These are phyloP conservation scores for Myotis daubentonii DNA, from an alignment of 2,797 vertebrate genomes.

Conservation along the genomic window DNA sequence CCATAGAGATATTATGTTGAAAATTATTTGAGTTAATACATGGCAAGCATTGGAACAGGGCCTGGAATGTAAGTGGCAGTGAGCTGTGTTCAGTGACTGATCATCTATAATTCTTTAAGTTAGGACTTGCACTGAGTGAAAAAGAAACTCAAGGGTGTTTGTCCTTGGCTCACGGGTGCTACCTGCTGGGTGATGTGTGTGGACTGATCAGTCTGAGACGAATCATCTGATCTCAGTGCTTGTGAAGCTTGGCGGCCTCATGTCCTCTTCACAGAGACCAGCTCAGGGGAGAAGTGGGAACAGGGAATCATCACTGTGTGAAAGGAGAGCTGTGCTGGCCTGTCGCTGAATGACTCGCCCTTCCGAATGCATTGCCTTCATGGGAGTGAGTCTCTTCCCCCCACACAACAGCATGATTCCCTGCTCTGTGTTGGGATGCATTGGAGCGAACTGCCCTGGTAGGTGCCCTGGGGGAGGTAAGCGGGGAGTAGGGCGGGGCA, in stretches of 20 bases:
- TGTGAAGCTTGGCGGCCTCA: not conserved
- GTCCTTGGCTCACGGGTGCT: not conserved
- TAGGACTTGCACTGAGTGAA: not conserved
- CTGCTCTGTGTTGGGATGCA: not conserved
- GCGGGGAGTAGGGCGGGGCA: too few relatives aligned
- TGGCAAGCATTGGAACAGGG: not conserved
- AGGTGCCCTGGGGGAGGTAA: not conserved
- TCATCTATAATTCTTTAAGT: not conserved
- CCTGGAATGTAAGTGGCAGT: not conserved
- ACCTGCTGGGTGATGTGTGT: not conserved
- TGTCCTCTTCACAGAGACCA: not conserved
- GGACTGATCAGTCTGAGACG: not conserved
- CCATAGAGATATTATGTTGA: not conserved
- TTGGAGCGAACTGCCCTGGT: not conserved
- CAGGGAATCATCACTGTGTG: not conserved
- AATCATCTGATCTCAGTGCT: not conserved
- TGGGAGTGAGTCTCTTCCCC: not conserved
- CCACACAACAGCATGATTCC: not conserved
- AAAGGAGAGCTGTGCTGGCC: not conserved
- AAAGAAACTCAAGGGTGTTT: not conserved
- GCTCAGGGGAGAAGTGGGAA: not conserved
- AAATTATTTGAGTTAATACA: not conserved
- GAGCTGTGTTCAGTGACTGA: not conserved
- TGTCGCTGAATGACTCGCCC: not conserved
- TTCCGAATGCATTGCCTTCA: not conserved